Percentiles rank a stretch among this genome's conserved stretches.
phyloP scores from a whole-genome alignment of 2,888 invertebrate species.

The Drosophila nr. perissopoda region DNA sequence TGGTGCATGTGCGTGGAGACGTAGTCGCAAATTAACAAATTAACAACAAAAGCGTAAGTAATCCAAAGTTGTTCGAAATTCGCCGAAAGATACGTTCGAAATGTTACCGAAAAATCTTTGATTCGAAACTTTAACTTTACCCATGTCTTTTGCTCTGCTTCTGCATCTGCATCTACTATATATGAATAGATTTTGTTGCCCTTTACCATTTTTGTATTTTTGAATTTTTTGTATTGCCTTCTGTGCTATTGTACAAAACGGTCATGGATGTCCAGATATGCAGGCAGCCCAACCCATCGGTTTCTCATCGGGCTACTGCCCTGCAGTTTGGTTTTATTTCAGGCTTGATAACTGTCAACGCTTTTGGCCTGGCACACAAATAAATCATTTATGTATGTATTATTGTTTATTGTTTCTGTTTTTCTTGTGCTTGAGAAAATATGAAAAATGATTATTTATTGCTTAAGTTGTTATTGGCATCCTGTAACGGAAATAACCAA shows the following conservation, averaged over 20 bases:
- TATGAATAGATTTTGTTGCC: slow-evolving; percentile 38
- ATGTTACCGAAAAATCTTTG: slow-evolving; percentile 74
- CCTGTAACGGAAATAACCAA: slow-evolving; percentile 77
- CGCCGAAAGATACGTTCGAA: slow-evolving; percentile 75
- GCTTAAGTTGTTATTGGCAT: slow-evolving; percentile 55
- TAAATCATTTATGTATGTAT: slow-evolving; percentile 8
- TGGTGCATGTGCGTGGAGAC: slow-evolving; percentile 61
- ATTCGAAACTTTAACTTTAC: slow-evolving; percentile 75
- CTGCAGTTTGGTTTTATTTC: slow-evolving; percentile 88
- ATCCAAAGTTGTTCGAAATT: slow-evolving; percentile 77
- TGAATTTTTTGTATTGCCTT: slow-evolving; percentile 87
- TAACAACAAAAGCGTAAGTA: slow-evolving; percentile 71
- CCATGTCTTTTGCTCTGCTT: slow-evolving; percentile 64
- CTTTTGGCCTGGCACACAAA: slow-evolving; percentile 74
- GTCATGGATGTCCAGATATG: slow-evolving; percentile 88
- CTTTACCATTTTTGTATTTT: slow-evolving; percentile 43
- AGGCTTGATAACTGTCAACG: slow-evolving; percentile 89
- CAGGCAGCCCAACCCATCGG: slow-evolving; percentile 27
- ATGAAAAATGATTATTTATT: slow-evolving; percentile 7
- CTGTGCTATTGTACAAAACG: slow-evolving; percentile 90
- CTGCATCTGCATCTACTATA: slow-evolving; percentile 41
- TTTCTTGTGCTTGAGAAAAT: slow-evolving; percentile 11
- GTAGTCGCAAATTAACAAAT: slow-evolving; percentile 74
- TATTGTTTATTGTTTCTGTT: slow-evolving; percentile 12
- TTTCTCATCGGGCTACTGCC: slow-evolving; percentile 26